Base-by-base conservation (phyloP, 2,113 vertebrate species). In the Lampris incognitus region DNA sequence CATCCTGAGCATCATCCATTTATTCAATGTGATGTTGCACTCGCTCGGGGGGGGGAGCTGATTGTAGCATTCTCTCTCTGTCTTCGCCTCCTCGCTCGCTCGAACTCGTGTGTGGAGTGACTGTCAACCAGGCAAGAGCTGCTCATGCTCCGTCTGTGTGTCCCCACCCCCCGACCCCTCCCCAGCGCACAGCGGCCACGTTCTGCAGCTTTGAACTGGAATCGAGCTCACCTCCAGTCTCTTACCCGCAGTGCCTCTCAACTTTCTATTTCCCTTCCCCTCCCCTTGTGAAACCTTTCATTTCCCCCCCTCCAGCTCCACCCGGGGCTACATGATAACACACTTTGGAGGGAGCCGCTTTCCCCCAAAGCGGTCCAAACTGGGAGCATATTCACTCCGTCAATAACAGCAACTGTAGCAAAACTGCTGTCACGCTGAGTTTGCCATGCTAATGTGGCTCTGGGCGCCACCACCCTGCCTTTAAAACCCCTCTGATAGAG, bases 391-490 rank as follows among this genome's bases (percentile, higher is more conserved):
- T 91, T 90, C 86, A 81, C 82, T 85, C 84, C 85, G 82, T 91
- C 88, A 88, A 62, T 85, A 87, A 85, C 82, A 73, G 87, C 66
- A 54, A 24, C 78, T 86, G 82, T 86, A 87, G 86, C 89, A 90
- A 90, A 91, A 90, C 88, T 84, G 86, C 85, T 88, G 90, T 91
- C 89, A 90, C 66, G 73, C 85, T 4, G 76, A 79, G 83, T 90
- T 90, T 90, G 83, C 86, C 84, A 86, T 89, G 88, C 83, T 90
- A 87, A 90, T 87, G 83, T 87, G 76, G 84, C 85, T 91, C 81
- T 52, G 68, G 84, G 86, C 76, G 55, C 81, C 65, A 68, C 78
- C 59, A 59, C 56, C 63, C 78, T 71, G 72, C 64, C 71, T 75
- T 76, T 68, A 72, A 86, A 42, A 85, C 75, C 66, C 44, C 55